phyloP scores from a whole-genome alignment of 2,797 vertebrate genomes.

The Synanceia verrucosa region DNA sequence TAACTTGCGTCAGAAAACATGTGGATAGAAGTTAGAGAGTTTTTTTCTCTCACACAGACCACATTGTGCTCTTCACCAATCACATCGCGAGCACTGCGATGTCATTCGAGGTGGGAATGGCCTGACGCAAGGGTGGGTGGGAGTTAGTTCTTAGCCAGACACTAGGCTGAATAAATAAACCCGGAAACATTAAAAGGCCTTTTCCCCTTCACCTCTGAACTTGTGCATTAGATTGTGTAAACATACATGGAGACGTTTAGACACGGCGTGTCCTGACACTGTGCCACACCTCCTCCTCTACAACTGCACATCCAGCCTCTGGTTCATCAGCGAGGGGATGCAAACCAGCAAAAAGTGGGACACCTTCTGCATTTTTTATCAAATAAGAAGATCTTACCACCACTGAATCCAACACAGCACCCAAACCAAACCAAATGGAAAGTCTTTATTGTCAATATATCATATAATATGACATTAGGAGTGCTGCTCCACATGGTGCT shows the following conservation, averaged over 20 bases:
- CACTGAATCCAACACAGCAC: not conserved
- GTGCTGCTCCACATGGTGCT: no score
- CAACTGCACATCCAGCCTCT: slow-evolving; percentile 28
- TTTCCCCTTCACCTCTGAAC: slow-evolving; percentile 85
- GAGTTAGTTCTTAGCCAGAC: slow-evolving; percentile 80
- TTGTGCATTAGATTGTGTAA: slow-evolving; percentile 84
- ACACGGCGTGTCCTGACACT: slow-evolving; percentile 75
- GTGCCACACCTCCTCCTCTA: slow-evolving; percentile 67
- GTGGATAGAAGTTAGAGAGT: slow-evolving; percentile 60
- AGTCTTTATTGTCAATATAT: no score
- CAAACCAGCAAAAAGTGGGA: slow-evolving; percentile 22
- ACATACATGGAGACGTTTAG: slow-evolving; percentile 79
- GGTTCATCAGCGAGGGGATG: slow-evolving; percentile 35
- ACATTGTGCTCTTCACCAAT: slow-evolving; percentile 72
- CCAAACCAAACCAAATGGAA: no score
- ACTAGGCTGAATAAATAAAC: slow-evolving; percentile 86
- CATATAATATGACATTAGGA: no score
- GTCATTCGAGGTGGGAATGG: slow-evolving; percentile 73
- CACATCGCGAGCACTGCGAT: slow-evolving; percentile 34
- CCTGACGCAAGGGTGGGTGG: slow-evolving; percentile 48
- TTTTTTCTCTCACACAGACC: slow-evolving; percentile 50
- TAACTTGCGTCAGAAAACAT: slow-evolving; percentile 61
- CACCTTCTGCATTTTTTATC: slow-evolving; percentile 23
- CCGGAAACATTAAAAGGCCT: slow-evolving; percentile 85
- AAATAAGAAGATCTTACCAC: not conserved